Base-by-base conservation (phyloP, 2,888 invertebrate genomes). In the Mechanitis mazaeus region DNA sequence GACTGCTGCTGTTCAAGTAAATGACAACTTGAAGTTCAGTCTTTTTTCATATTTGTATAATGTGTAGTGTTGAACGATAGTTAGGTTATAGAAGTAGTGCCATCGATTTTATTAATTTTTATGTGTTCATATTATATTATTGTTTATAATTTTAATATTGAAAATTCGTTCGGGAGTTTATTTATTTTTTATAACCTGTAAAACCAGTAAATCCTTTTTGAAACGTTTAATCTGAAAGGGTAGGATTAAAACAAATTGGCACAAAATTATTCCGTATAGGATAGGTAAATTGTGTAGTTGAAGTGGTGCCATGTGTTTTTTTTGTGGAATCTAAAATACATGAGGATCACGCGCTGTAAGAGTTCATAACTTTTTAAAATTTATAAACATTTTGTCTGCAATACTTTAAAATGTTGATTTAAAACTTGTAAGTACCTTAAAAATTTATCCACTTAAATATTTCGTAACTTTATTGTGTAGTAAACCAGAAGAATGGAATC, bases 401-500 rank as follows among this genome's bases (percentile, higher is more conserved):
- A 42, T 9, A 9, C 11, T 42, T 42, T 42, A 9, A 42, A 42
- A 42, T 3, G 11, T 9, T 9, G 9, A 1, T 42, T 35, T 35
- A 35, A 35, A 35, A 35, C 1, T 20, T 47, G 12, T 20, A n/a
- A 3, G 2, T 6, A 47, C 1, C 3, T 47, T 47, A 47, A 6
- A 20, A 47, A 11, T 47, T n/a, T 28, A 54, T 58, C 6, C 35
- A 54, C 4, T 46, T 35, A 28, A 45, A 35, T 42, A 54, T 5
- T 45, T 31, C 4, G 2, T 9, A n/a, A 31, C 20, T 33, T 11
- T 33, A 47, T 45, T 20, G 20, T 20, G 54, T 55, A 56, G 60
- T 53, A 54, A 50, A 59, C 47, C 53, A 42, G 55, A 61, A 53
- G 35, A 56, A 92, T 92, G 92, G 92, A 92, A 77, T 83, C 91